Evolutionary conservation across 1,140 invertebrate genomes (phyloP).

Genomic region (Drosophila oshimai): DNA sequence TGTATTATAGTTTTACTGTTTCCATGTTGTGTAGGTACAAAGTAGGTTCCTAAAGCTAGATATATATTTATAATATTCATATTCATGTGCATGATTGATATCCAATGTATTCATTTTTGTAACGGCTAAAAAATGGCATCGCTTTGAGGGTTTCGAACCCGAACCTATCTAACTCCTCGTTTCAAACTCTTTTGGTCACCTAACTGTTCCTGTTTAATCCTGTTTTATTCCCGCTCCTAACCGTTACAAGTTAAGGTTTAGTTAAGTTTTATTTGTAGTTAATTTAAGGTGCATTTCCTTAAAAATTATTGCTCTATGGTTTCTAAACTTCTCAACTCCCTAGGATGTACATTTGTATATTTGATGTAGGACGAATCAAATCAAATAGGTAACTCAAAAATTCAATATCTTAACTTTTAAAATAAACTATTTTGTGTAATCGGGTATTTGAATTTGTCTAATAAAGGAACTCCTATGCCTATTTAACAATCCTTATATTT

Average conservation of each 20-base stretch:
- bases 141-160: conserved; percentile 40
- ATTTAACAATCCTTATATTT: too few relatives aligned
- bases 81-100: conserved; percentile 39
- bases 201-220: conserved; percentile 41
- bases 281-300: conserved; percentile 28
- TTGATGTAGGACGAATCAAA: conserved; percentile 1
- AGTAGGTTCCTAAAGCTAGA: conserved; percentile 54
- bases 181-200: conserved; percentile 61
- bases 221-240: conserved; percentile 40
- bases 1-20: conserved; percentile 34
- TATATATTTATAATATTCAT: conserved; percentile 38
- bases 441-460: too few relatives aligned
- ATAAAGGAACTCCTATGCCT: too few relatives aligned
- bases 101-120: conserved; percentile 45
- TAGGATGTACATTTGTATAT: conserved; percentile 27
- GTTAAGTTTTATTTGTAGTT: conserved; percentile 14
- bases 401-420: neutral
- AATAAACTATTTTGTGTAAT: neutral
- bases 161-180: conserved; percentile 37
- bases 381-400: neutral
- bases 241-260: conserved; percentile 48
- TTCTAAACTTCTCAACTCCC: conserved; percentile 8
- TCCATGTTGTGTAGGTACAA: conserved; percentile 63
- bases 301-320: conserved; percentile 46
- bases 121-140: conserved; percentile 73